Percentiles rank a stretch among this genome's conserved stretches.
phyloP scores from a whole-genome alignment of 2,113 vertebrate species.

The Solea solea region DNA sequence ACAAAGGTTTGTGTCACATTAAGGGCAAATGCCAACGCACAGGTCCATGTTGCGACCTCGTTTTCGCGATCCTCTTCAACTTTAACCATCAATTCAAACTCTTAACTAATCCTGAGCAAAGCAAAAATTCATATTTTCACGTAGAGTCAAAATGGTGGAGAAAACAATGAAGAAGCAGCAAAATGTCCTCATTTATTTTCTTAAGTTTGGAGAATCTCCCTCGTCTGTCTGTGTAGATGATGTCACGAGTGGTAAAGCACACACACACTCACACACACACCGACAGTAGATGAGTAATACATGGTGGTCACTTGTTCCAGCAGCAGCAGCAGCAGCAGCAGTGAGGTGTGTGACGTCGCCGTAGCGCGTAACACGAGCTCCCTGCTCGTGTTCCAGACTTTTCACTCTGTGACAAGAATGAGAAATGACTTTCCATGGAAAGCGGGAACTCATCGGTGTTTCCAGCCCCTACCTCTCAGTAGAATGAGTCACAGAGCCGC shows the following conservation, averaged over 20 bases:
- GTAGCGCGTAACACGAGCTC: constrained; percentile 35
- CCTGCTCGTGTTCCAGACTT: constrained; percentile 18
- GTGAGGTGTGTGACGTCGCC: constrained; percentile 15
- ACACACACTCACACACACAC: constrained; percentile 10
- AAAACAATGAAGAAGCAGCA: too few species aligned
- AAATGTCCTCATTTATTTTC: too few species aligned
- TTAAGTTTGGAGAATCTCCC: too few species aligned
- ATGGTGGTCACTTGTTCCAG: constrained; percentile 38
- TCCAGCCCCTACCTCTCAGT: constrained; percentile 21
- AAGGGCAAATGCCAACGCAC: too few species aligned
- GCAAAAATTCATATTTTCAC: too few species aligned
- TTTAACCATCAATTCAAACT: too few species aligned
- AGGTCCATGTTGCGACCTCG: too few species aligned
- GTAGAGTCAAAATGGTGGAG: too few species aligned
- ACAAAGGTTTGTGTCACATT: too few species aligned
- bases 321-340: constrained; percentile 19
- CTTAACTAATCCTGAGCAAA: too few species aligned
- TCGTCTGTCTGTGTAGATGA: constrained; percentile 7
- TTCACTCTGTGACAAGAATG: constrained; percentile 27
- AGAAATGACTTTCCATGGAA: constrained; percentile 32
- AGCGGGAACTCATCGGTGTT: constrained; percentile 28
- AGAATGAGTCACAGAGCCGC: constrained; percentile 32
- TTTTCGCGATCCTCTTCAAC: too few species aligned
- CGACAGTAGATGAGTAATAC: constrained; percentile 19
- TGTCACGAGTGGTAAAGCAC: background rate